phyloP scores from a whole-genome alignment of 2,113 vertebrate genomes.

The Brevimyrus niger region DNA sequence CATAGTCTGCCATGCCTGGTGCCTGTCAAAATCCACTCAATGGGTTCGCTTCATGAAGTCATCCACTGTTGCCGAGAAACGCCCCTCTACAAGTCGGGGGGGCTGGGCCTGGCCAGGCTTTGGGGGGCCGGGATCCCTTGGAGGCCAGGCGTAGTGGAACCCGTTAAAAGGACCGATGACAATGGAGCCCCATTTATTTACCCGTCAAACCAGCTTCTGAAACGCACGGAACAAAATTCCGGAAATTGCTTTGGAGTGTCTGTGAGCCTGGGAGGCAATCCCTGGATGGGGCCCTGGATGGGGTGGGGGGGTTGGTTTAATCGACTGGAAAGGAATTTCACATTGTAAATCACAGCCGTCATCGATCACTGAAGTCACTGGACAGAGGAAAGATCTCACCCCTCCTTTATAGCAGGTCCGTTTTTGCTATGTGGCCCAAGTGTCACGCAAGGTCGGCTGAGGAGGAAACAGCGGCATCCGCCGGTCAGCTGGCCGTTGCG shows the following conservation, averaged over 20 bases:
- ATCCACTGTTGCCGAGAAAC: constrained; percentile 33
- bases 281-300: constrained; percentile 36
- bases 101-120: constrained; percentile 10
- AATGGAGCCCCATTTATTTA: constrained; percentile 31
- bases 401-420: constrained; percentile 25
- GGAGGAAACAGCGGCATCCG: not conserved
- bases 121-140: constrained; percentile 21
- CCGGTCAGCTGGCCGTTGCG: not conserved
- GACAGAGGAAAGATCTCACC: constrained; percentile 34
- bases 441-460: not conserved
- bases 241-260: constrained; percentile 28
- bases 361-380: constrained; percentile 43
- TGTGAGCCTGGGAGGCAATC: constrained; percentile 21
- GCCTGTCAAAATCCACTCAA: constrained; percentile 21
- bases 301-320: constrained; percentile 31
- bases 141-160: constrained; percentile 18
- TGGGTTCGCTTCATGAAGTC: constrained; percentile 39
- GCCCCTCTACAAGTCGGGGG: constrained; percentile 20
- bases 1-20: constrained; percentile 2
- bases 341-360: constrained; percentile 41
- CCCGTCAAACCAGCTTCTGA: constrained; percentile 14
- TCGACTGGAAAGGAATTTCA: constrained; percentile 34
- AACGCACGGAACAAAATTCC: constrained; percentile 32
- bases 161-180: constrained; percentile 28
- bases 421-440: constrained; percentile 42